These are phyloP conservation scores for Sorex fumeus DNA, from an alignment of 2,113 vertebrate genomes.

Conservation along the genomic window DNA sequence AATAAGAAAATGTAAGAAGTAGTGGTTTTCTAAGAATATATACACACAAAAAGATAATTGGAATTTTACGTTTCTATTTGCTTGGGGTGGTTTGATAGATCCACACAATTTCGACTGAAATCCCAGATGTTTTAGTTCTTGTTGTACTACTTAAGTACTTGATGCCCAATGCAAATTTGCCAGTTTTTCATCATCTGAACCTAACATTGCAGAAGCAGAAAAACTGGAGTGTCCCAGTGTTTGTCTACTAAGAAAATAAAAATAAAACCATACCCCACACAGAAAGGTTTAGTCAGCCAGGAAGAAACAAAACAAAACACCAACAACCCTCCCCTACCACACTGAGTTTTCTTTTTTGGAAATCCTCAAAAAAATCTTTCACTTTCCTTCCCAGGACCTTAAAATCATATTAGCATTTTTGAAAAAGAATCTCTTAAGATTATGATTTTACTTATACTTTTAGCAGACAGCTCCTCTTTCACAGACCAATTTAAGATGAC, in stretches of 20 bases:
- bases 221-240: conserved; percentile 81
- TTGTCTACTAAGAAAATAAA: conserved; percentile 85
- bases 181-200: conserved; percentile 84
- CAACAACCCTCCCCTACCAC: conserved; percentile 26
- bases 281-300: conserved; percentile 65
- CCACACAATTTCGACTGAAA: conserved; percentile 81
- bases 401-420: conserved; percentile 44
- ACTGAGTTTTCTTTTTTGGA: conserved; percentile 58
- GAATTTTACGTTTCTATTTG: conserved; percentile 61
- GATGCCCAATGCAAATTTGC: conserved; percentile 78
- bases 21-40: conserved; percentile 66
- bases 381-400: background rate
- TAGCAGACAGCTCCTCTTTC: conserved; percentile 56
- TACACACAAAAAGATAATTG: conserved; percentile 72
- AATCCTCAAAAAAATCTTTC: conserved; percentile 20
- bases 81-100: conserved; percentile 56
- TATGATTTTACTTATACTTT: conserved; percentile 36
- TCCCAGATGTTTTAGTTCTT: conserved; percentile 76
- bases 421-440: background rate
- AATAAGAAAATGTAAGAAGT: conserved; percentile 76
- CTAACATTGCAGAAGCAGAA: conserved; percentile 84
- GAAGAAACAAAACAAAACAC: conserved; percentile 49
- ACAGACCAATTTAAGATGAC: conserved; percentile 16
- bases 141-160: conserved; percentile 79
- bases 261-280: conserved; percentile 80